Evolutionary conservation across 2,888 invertebrate species (phyloP), one percentile per base, ranked within the genome.

Genomic region (Heliconius cydno): DNA sequence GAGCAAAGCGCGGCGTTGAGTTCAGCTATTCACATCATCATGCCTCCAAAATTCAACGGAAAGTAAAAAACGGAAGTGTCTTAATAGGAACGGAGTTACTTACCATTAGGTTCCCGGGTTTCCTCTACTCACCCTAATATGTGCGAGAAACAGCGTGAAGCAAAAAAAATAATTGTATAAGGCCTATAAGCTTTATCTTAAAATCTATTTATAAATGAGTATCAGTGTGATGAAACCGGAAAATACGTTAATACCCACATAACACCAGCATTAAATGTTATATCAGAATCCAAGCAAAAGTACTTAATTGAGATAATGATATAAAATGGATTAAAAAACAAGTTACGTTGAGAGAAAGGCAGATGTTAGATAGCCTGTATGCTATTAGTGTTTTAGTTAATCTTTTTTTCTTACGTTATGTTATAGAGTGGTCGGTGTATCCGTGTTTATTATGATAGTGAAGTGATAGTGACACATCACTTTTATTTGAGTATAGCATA

Each of bases 321-420:
- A 75, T 41, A 66, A 75, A 66, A 65, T 75, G 75, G 38, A 41
- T 22, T 65, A 46, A 63, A 65, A 75, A 75, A 75, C 75, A 66
- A 75, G 75, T 75, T 66, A 73, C 75, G 65, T 65, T 75, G 30
- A 73, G 81, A 68, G 75, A 73, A 77, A 79, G 78, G 68, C 28
- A 78, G 72, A 57, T 72, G 65, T 74, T 67, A 34, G 65, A 63
- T 71, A 71, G 25, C 52, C 68, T 52, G 63, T 60, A 41, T 60
- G 65, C 28, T 46, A 65, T 65, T 75, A 65, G 65, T 75, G 25
- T 15, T 65, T 41, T 19, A 65, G 25, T 38, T n/a, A 19, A 38
- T 60, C n/a, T n/a, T 34, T 60, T 73, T 57, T 73, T 72, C 15
- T 34, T 13, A 30, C 57, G n/a, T 57, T 57, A 72, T 34, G n/a